These are phyloP conservation scores for Schizaphis graminum DNA, from an alignment of 2,888 invertebrate species.

Conservation along the genomic window DNA sequence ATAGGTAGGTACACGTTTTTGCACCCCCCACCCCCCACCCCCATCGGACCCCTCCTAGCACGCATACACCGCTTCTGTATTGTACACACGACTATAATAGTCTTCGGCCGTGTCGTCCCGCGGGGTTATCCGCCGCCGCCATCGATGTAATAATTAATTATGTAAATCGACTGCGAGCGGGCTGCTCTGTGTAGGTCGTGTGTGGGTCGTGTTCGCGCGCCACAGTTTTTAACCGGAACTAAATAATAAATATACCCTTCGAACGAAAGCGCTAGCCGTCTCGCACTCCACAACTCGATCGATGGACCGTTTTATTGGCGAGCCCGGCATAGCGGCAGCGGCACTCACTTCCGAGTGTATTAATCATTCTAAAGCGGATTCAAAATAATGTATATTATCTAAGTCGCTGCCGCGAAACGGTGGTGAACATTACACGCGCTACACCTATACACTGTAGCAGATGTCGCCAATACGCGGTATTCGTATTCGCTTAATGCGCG, in stretches of 20 bases:
- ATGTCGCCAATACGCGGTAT: not conserved
- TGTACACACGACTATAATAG: not conserved
- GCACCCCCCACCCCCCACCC: not conserved
- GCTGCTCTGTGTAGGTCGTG: not conserved
- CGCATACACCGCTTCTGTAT: not conserved
- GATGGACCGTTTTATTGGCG: slow-evolving; percentile 31
- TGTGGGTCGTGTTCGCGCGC: not conserved
- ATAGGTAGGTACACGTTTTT: not conserved
- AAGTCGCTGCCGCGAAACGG: not conserved
- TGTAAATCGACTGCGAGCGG: slow-evolving; percentile 20
- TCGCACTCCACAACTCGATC: not conserved
- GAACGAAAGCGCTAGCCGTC: not conserved
- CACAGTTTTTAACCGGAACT: slow-evolving; percentile 31
- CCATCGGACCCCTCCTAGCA: no score
- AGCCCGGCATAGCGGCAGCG: not conserved
- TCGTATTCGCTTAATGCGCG: not conserved
- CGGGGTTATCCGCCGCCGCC: not conserved
- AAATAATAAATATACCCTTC: slow-evolving; percentile 46
- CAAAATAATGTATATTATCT: not conserved
- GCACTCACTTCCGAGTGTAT: slow-evolving; percentile 1
- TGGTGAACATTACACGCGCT: not conserved
- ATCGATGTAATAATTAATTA: slow-evolving; percentile 37
- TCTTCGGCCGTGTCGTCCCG: slow-evolving; percentile 36
- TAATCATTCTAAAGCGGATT: not conserved
- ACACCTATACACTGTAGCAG: not conserved